These are phyloP conservation scores for Zelostemma sp. DNA, from an alignment of 1,140 invertebrate genomes.

Conservation along the genomic window DNA sequence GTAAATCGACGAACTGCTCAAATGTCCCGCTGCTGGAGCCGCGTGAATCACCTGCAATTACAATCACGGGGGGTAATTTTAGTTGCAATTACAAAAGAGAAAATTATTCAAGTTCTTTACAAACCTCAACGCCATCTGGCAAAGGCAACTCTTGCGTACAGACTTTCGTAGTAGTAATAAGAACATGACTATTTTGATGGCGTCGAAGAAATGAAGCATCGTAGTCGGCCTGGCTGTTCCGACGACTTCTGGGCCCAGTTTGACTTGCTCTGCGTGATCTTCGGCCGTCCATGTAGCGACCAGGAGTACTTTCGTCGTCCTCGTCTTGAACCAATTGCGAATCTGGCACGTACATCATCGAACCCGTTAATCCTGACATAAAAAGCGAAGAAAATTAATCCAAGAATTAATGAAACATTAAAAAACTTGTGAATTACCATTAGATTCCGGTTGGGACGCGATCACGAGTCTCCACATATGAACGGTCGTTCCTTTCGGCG, in stretches of 20 bases:
- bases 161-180: slow-evolving; percentile 79
- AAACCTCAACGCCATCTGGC: slow-evolving; percentile 86
- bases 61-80: no score
- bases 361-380: slow-evolving; percentile 73
- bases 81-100: background rate
- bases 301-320: slow-evolving; percentile 72
- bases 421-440: slow-evolving; percentile 58
- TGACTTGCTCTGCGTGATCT: slow-evolving; percentile 65
- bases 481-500: slow-evolving; percentile 84
- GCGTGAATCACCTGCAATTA: slow-evolving; percentile 81
- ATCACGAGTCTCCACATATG: slow-evolving; percentile 97
- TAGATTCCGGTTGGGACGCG: slow-evolving; percentile 81
- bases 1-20: slow-evolving; percentile 98
- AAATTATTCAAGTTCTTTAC: background rate
- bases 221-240: slow-evolving; percentile 63
- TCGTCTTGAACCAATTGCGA: slow-evolving; percentile 88
- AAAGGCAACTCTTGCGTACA: slow-evolving; percentile 88
- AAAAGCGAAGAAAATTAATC: background rate
- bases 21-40: slow-evolving; percentile 93
- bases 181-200: slow-evolving; percentile 70
- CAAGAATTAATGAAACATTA: background rate
- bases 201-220: slow-evolving; percentile 56
- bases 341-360: slow-evolving; percentile 92
- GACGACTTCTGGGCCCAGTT: slow-evolving; percentile 56
- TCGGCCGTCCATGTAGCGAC: slow-evolving; percentile 53